Base-by-base conservation (phyloP, 1,140 invertebrate species). In the Calliphora vicina region DNA sequence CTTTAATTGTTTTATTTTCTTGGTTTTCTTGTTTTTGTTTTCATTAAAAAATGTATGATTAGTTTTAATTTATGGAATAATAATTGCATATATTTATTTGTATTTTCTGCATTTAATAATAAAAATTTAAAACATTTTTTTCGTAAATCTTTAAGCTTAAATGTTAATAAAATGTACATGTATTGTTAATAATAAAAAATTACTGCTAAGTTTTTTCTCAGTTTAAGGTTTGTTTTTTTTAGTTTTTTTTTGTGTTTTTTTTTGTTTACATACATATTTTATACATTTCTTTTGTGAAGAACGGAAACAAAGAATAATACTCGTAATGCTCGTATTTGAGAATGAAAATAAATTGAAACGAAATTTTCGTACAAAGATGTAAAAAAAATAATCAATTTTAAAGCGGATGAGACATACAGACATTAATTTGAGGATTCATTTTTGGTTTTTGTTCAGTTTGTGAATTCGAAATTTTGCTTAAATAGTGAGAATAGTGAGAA, bases 391-490 rank as follows among this genome's bases (percentile, higher is more conserved):
- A n/a, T n/a, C n/a, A n/a, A n/a, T 35, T 26, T 43, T 35, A 82
- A 82, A 80, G 83, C 84, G 80, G 82, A 82, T 45, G n/a, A n/a
- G n/a, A n/a, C n/a, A n/a, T n/a, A n/a, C n/a, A n/a, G n/a, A n/a
- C n/a, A 67, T 74, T 73, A 17, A 78, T 84, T 88, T 88, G 87
- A 88, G 87, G 87, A 88, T 89, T 89, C 87, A 86, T 86, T 88
- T 87, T 84, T 88, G 84, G 85, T 86, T 88, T 81, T 88, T 88
- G 86, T 87, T 89, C 88, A 86, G 87, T 87, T 87, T 89, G 87
- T 88, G 88, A 89, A 88, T 89, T 88, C 86, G 86, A 86, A 87
- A 85, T 71, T 61, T 67, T 73, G 67, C 42, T 45, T 74, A 45
- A 71, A n/a, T 5, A 8, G 35, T 35, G 35, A 35, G 35, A 35